Evolutionary conservation across 2,113 vertebrate genomes (phyloP), one percentile per base, ranked within the genome.

Genomic region (Alexandromys fortis): DNA sequence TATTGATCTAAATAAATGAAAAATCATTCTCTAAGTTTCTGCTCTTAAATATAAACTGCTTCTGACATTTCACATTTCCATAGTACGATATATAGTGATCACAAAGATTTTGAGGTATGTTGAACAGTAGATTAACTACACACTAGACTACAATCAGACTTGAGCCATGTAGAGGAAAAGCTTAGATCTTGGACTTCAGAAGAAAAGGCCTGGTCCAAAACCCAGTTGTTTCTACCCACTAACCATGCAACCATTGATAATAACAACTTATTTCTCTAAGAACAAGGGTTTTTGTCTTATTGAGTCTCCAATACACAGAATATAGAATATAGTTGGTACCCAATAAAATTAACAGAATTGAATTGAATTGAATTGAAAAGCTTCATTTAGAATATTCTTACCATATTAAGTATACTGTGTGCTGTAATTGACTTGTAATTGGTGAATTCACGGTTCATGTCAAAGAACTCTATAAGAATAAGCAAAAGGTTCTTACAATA

Each of bases 381-480:
- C 61, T 58, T 89, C 58, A 78, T 78, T 78, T 58, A 86, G 49
- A 95, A 75, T 19, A 68, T 65, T 96, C 58, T 87, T 90, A 33
- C 82, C 90, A 94, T 55, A 76, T n/a, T 58, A 85, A 17, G 24
- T 65, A 61, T 30, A 30, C 19, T 75, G 19, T 87, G 52, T 33
- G 76, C 26, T 49, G 0, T n/a, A 72, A 19, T 72, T 6, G 42
- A 75, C 55, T 65, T 86, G 33, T 92, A 63, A 72, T 38, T 87
- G 70, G 82, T 55, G 52, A 92, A 78, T 70, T 93, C 47, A 83
- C 28, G 83, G 52, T 70, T 76, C 73, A 16, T 38, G 30, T 61
- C 76, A 93, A 95, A 93, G 26, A 82, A 89, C 58, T 81, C 33
- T 12, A 61, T 10, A 61, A 94, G 83, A 91, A 94, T 87, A 77